Evolutionary conservation across 2,797 vertebrate genomes (phyloP), one percentile per base, ranked within the genome.

Genomic region (Ctenochaetus hawaiiensis): DNA sequence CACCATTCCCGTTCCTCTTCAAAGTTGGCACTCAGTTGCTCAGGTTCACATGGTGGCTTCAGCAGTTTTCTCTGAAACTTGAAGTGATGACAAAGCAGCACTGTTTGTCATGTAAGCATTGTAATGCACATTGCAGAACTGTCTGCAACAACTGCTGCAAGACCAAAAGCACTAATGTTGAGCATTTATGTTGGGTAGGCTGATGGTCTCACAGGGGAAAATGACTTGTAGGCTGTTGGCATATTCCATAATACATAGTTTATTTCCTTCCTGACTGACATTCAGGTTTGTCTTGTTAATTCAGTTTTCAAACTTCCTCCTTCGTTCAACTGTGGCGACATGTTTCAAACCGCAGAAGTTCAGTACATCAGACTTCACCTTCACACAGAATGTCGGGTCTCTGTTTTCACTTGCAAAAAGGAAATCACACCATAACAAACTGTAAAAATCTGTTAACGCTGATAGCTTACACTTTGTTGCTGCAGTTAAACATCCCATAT

Each of bases 51-150:
- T 49, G 16, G 18, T 8, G 44, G 30, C 61, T 63, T 37, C 73
- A 69, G 73, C 63, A 57, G 66, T 83, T 80, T 58, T 23, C 63
- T 64, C 37, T 70, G 37, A 2, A 64, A 17, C 14, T 60, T 8
- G 73, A 83, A 62, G 43, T 81, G 83, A 73, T 81, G 86, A 76
- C 81, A 44, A 8, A 75, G 65, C 59, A 54, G 34, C 62, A 3
- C 26, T 64, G 67, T 83, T 88, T 70, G 79, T 59, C 47, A 8
- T 87, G 59, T 76, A 57, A 77, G 39, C 69, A 72, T 1, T 37
- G 10, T 30, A 44, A 53, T 78, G 75, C 30, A 18, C 54, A 58
- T 11, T 48, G 77, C 26, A 26, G 26, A 26, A 26, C 2, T 26
- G 26, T 26, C 26, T 8, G 26, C 66, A 49, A 14, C 12, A 53